Conservation (phyloP, 2,797 vertebrate genomes). For the Trematomus bernacchii region DNA sequence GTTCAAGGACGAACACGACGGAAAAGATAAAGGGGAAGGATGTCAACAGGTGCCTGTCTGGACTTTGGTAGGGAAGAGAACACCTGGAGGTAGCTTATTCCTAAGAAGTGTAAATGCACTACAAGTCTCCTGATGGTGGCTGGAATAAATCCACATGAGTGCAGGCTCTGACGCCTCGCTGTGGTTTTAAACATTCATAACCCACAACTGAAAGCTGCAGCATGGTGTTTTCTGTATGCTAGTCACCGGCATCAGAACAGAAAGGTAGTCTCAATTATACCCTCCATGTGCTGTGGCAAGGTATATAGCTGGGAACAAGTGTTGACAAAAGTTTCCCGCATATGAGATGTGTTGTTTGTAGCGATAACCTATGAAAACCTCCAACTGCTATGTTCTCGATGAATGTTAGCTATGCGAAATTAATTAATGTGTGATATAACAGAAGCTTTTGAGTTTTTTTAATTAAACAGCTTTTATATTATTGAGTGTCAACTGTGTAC, state of each 20-base stretch:
- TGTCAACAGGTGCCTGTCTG: background rate
- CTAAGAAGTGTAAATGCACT: constrained; percentile 1
- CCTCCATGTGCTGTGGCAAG: constrained; percentile 20
- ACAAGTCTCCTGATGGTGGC: constrained; percentile 8
- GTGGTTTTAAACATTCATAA: constrained; percentile 57
- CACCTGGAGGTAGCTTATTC: background rate
- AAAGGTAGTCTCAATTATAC: constrained; percentile 58
- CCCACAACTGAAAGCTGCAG: constrained; percentile 45
- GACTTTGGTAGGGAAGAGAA: background rate
- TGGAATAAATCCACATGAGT: constrained; percentile 15
- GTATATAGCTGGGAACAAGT: constrained; percentile 34
- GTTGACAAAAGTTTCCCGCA: constrained; percentile 19
- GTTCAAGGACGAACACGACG: background rate
- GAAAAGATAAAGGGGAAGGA: background rate
- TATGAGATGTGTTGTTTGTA: constrained; percentile 34
- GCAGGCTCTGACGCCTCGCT: constrained; percentile 22
- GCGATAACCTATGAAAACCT: constrained; percentile 21
- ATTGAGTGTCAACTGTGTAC: background rate
- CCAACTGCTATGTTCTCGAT: constrained; percentile 3
- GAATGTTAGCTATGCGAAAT: constrained; percentile 18
- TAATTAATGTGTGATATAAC: constrained; percentile 6
- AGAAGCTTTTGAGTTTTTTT: background rate
- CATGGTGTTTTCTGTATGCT: constrained; percentile 49
- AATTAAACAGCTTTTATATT: constrained; percentile 5
- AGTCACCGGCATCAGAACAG: constrained; percentile 43